A percentile compares a stretch with the other conserved stretches of the same genome.
Conservation (phyloP, 2,113 vertebrate species). For the Nibea albiflora region DNA sequence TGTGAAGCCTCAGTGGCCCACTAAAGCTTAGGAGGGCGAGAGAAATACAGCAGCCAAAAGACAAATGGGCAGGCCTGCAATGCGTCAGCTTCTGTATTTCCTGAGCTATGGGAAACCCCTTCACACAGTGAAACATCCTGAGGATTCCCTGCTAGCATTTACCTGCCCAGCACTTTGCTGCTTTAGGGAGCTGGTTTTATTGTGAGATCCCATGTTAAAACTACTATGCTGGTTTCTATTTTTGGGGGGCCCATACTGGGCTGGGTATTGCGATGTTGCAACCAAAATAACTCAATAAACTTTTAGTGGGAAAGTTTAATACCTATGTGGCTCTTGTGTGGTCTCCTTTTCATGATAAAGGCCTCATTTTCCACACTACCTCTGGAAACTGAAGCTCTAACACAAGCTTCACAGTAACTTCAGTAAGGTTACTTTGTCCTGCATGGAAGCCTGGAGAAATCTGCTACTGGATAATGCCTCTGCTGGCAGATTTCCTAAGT, state of each 20-base stretch:
- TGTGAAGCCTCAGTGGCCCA: constrained; percentile 25
- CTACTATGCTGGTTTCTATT: constrained; percentile 78
- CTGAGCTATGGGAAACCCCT: constrained; percentile 76
- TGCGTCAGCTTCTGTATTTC: constrained; percentile 51
- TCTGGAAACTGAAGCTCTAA: constrained; percentile 79
- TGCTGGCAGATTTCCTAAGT: constrained; percentile 26
- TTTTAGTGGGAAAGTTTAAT: constrained; percentile 86
- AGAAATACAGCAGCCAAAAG: constrained; percentile 28
- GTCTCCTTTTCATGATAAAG: constrained; percentile 84
- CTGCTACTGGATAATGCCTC: constrained; percentile 37
- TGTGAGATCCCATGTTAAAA: constrained; percentile 71
- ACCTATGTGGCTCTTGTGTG: constrained; percentile 83
- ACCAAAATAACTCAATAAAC: constrained; percentile 88
- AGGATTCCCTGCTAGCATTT: constrained; percentile 76
- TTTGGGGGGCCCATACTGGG: constrained; percentile 77
- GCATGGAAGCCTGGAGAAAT: constrained; percentile 15
- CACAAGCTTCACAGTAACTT: constrained; percentile 56
- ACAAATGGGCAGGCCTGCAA: constrained; percentile 19
- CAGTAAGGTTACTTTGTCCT: constrained; percentile 59
- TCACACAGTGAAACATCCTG: constrained; percentile 63
- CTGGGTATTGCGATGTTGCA: constrained; percentile 76
- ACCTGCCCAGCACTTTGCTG: constrained; percentile 74
- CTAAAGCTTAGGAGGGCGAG: constrained; percentile 20
- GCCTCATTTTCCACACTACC: constrained; percentile 83
- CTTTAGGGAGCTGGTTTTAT: constrained; percentile 72